Conservation (phyloP, 2,797 vertebrate genomes). For the Novumbra hubbsi region DNA sequence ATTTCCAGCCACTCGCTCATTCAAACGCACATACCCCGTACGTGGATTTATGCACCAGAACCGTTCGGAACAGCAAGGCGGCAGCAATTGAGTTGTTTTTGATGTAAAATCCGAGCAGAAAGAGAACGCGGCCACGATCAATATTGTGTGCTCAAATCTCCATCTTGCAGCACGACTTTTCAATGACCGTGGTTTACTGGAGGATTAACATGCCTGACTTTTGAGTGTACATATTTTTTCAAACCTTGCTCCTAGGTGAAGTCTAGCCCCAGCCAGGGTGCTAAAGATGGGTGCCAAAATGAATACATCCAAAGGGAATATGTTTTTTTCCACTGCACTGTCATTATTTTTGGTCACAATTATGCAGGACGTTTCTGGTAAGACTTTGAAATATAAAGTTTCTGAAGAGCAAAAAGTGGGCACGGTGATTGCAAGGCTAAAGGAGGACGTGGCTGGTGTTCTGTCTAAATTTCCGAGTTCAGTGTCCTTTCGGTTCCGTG, state of each 20-base stretch:
- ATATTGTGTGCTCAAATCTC: constrained; percentile 10
- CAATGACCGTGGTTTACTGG: constrained; percentile 16
- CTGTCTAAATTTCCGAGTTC: constrained; percentile 83
- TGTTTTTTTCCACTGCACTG: constrained; percentile 45
- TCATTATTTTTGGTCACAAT: constrained; percentile 57
- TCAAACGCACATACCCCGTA: constrained; percentile 40
- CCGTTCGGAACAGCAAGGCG: constrained; percentile 25
- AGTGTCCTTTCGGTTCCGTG: constrained; percentile 85
- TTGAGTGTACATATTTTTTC: constrained; percentile 40
- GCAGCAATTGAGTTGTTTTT: constrained; percentile 29
- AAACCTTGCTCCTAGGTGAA: constrained; percentile 42
- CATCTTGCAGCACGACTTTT: constrained; percentile 21
- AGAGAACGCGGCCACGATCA: background rate
- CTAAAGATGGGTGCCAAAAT: constrained; percentile 56
- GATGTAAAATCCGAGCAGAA: constrained; percentile 3
- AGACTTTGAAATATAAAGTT: constrained; percentile 92
- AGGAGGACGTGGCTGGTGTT: constrained; percentile 87
- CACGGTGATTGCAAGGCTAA: constrained; percentile 85
- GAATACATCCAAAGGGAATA: constrained; percentile 48
- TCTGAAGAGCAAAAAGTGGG: constrained; percentile 95
- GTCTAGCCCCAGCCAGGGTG: constrained; percentile 33
- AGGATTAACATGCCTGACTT: constrained; percentile 64
- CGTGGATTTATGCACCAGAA: constrained; percentile 55
- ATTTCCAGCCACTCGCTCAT: constrained; percentile 49
- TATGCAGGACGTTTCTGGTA: constrained; percentile 64